A percentile compares a stretch with the other conserved stretches of the same genome.
These are phyloP conservation scores for Periplaneta americana DNA, from an alignment of 1,140 invertebrate species.

Conservation along the genomic window DNA sequence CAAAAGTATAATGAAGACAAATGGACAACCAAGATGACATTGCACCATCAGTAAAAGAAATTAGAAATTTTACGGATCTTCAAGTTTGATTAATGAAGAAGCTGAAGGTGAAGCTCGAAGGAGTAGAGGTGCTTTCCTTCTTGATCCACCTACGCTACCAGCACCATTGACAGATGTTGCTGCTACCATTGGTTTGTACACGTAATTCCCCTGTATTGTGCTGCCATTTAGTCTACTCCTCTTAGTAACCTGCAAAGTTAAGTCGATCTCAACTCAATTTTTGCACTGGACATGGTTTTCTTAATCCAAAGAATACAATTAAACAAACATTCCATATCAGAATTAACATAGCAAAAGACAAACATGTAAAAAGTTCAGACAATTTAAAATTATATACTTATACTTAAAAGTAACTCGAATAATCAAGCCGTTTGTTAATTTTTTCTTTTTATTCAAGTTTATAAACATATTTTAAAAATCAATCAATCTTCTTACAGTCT, in stretches of 20 bases:
- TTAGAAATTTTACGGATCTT: not conserved
- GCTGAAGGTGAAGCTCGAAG: slow-evolving; percentile 2
- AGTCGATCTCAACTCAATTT: no score
- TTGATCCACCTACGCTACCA: not conserved
- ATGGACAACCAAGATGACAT: not conserved
- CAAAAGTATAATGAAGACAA: not conserved
- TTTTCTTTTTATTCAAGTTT: no score
- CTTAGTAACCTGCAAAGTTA: slow-evolving; percentile 24
- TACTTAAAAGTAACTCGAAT: no score
- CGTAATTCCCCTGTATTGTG: slow-evolving; percentile 39
- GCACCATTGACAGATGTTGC: not conserved
- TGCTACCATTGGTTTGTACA: slow-evolving; percentile 37
- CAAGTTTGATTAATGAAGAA: slow-evolving; percentile 11
- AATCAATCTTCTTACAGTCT: no score
- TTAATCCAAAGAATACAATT: no score
- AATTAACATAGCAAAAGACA: no score
- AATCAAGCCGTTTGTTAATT: no score
- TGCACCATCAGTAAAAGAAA: not conserved
- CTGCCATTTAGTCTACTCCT: slow-evolving; percentile 31
- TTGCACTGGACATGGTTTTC: no score
- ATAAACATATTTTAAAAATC: no score
- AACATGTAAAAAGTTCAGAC: no score
- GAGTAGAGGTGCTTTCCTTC: slow-evolving; percentile 4
- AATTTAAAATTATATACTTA: no score
- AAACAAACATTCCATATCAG: no score